Conservation (phyloP, 1,140 invertebrate species). For the Teleopsis dalmanni region DNA sequence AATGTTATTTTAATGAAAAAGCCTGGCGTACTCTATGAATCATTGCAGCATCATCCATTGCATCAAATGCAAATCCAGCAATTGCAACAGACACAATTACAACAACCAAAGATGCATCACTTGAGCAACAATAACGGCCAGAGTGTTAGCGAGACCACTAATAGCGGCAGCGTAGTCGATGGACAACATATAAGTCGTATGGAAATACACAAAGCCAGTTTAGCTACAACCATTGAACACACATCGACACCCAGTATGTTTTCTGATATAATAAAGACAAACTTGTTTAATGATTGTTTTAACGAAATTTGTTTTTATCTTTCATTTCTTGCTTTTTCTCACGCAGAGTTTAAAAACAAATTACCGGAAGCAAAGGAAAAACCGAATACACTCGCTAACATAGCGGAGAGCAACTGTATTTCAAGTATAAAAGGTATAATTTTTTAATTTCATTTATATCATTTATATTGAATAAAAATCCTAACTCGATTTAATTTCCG, state of each 20-base stretch:
- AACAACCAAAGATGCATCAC: conserved; percentile 1
- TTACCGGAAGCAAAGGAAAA: conserved; percentile 9
- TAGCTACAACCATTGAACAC: conserved; percentile 32
- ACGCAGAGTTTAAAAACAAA: conserved; percentile 18
- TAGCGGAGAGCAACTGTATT: conserved; percentile 23
- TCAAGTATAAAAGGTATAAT: conserved; percentile 5
- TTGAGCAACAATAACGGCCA: neutral
- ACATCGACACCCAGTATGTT: conserved; percentile 19
- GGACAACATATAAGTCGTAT: conserved; percentile 27
- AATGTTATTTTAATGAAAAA: conserved; percentile 24
- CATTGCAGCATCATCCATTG: conserved; percentile 38
- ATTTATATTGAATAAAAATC: neutral
- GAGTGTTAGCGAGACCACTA: neutral
- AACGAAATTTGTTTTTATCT: neutral
- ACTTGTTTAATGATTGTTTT: too few species aligned
- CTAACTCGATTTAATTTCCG: neutral
- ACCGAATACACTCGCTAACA: conserved; percentile 23
- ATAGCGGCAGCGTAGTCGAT: conserved; percentile 19
- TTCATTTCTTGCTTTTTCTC: neutral
- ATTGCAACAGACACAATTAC: conserved; percentile 13
- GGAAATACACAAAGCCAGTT: conserved; percentile 38
- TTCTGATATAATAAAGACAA: too few species aligned
- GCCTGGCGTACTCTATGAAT: conserved; percentile 36
- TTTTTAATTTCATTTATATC: neutral
- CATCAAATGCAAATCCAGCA: conserved; percentile 30